Evolutionary conservation across 2,888 invertebrate genomes (phyloP).

Genomic region (Lacanobia wlatinum): DNA sequence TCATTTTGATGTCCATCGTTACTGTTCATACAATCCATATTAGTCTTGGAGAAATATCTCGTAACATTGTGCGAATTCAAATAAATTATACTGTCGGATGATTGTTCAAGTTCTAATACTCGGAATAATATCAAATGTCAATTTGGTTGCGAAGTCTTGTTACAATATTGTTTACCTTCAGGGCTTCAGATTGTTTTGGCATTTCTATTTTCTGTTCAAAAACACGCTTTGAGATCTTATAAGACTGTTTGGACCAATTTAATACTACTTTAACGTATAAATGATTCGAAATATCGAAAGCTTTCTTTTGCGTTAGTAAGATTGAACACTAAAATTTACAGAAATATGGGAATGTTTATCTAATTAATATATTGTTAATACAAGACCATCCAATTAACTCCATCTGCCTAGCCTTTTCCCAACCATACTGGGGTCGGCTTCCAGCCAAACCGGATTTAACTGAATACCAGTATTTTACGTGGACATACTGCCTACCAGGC

Average conservation of each 20-base stretch:
- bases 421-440: too few species aligned
- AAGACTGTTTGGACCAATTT: slow-evolving; percentile 22
- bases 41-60: slow-evolving; percentile 8
- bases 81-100: slow-evolving; percentile 8
- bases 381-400: too few species aligned
- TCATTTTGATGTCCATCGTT: slow-evolving; percentile 88
- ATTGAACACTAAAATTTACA: background rate
- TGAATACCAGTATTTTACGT: too few species aligned
- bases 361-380: background rate
- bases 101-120: slow-evolving; percentile 19
- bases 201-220: slow-evolving; percentile 23
- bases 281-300: background rate
- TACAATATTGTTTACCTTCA: slow-evolving; percentile 30
- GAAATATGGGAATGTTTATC: background rate
- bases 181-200: slow-evolving; percentile 27
- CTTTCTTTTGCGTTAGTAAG: background rate
- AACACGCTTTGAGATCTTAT: background rate
- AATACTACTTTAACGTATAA: slow-evolving; percentile 13
- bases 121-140: slow-evolving; percentile 31
- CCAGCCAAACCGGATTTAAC: too few species aligned
- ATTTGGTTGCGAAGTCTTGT: slow-evolving; percentile 17
- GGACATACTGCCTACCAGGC: too few species aligned
- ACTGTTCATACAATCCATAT: slow-evolving; percentile 74
- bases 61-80: background rate
- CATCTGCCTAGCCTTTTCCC: too few species aligned